These are phyloP conservation scores for Conistra vaccinii DNA, from an alignment of 2,888 invertebrate genomes.

Conservation along the genomic window DNA sequence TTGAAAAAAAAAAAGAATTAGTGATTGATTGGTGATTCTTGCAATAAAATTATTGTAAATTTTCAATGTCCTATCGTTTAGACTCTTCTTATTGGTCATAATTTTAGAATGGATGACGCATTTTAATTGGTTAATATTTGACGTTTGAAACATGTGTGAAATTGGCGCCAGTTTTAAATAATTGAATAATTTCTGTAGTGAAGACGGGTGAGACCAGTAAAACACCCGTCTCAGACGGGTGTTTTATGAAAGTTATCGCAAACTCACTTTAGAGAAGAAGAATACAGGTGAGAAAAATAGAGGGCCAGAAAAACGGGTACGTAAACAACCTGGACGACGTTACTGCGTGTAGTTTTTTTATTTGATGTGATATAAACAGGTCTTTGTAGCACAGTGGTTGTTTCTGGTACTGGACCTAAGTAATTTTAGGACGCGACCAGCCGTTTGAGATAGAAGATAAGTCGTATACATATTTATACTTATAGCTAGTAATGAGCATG, in stretches of 20 bases:
- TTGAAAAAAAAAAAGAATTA: not conserved
- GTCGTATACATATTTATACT: too few species aligned
- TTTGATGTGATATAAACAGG: too few species aligned
- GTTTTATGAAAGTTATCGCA: not conserved
- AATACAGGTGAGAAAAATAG: not conserved
- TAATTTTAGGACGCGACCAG: not conserved
- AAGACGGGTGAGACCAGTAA: not conserved
- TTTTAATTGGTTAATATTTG: constrained; percentile 42
- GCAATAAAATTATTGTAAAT: not conserved
- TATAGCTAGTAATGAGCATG: not conserved
- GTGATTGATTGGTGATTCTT: not conserved
- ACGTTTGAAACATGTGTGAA: constrained; percentile 52
- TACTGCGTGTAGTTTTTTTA: not conserved
- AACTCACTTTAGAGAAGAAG: not conserved
- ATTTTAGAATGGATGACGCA: constrained; percentile 4
- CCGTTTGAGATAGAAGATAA: not conserved
- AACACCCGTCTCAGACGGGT: too few species aligned
- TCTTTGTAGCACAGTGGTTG: too few species aligned
- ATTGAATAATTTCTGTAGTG: constrained; percentile 10
- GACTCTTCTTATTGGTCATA: constrained; percentile 32
- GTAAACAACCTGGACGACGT: not conserved
- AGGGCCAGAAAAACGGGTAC: not conserved
- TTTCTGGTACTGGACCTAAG: not conserved
- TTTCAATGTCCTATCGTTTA: not conserved
- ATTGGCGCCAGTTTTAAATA: constrained; percentile 43